Evolutionary conservation across 2,113 vertebrate species (phyloP).

Genomic region (Brachyhypopomus gauderio): DNA sequence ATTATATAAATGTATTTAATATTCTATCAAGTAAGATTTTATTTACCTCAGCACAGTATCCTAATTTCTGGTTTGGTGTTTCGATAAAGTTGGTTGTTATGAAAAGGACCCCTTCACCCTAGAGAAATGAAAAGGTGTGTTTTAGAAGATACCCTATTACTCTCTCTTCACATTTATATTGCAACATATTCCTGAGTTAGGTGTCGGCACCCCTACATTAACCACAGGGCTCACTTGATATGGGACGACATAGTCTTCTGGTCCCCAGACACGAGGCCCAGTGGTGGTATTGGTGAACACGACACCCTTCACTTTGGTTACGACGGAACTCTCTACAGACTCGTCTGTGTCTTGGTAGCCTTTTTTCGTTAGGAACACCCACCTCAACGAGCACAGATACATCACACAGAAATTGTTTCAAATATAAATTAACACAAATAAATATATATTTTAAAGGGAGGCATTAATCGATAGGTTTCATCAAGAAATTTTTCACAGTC

Average conservation of each 20-base stretch:
- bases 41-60: constrained; percentile 86
- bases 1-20: neutral
- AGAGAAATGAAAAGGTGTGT: constrained; percentile 35
- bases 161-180: too few relatives aligned
- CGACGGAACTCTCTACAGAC: constrained; percentile 84
- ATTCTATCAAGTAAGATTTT: neutral
- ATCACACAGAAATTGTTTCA: neutral
- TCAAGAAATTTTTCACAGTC: too few relatives aligned
- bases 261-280: constrained; percentile 85
- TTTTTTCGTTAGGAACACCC: constrained; percentile 91
- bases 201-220: neutral
- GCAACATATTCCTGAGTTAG: too few relatives aligned
- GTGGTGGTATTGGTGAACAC: constrained; percentile 83
- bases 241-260: constrained; percentile 89
- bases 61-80: constrained; percentile 85
- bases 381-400: constrained; percentile 70
- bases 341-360: constrained; percentile 89
- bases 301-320: constrained; percentile 91
- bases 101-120: constrained; percentile 88
- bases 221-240: constrained; percentile 79
- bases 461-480: neutral
- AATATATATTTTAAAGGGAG: too few relatives aligned
- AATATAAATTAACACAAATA: neutral
- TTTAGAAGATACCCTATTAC: neutral
- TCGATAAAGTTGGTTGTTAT: constrained; percentile 87